Conservation (phyloP, 2,797 vertebrate species). For the Hydrophis major region DNA sequence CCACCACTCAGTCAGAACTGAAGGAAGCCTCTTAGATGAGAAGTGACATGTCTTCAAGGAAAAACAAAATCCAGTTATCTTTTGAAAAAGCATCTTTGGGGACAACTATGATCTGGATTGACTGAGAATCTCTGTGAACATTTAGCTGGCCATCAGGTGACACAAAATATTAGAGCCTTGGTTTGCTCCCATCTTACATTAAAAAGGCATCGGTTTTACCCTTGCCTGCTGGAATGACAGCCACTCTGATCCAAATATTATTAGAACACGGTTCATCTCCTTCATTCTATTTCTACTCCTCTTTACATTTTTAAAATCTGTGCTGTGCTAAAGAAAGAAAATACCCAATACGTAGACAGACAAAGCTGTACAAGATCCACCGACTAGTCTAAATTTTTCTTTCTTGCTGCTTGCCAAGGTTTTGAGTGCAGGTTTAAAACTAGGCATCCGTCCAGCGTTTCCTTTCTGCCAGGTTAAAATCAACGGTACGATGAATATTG, state of each 20-base stretch:
- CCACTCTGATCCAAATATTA: too few relatives aligned
- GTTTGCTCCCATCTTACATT: neutral
- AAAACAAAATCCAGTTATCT: too few relatives aligned
- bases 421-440: neutral
- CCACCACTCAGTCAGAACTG: too few relatives aligned
- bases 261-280: neutral
- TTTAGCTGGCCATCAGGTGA: too few relatives aligned
- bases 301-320: neutral
- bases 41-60: too few relatives aligned
- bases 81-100: too few relatives aligned
- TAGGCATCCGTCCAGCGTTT: neutral
- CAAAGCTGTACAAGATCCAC: neutral
- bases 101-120: too few relatives aligned
- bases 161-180: neutral
- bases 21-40: too few relatives aligned
- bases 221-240: neutral
- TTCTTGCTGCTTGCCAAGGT: neutral
- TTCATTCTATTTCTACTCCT: neutral
- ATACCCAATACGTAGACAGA: neutral
- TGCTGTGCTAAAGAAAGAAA: neutral
- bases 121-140: too few relatives aligned
- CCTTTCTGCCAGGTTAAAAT: neutral
- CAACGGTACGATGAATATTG: neutral
- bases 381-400: neutral
- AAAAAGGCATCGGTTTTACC: neutral